Conservation (phyloP, 2,113 vertebrate genomes). For the Oenanthe oenanthe region DNA sequence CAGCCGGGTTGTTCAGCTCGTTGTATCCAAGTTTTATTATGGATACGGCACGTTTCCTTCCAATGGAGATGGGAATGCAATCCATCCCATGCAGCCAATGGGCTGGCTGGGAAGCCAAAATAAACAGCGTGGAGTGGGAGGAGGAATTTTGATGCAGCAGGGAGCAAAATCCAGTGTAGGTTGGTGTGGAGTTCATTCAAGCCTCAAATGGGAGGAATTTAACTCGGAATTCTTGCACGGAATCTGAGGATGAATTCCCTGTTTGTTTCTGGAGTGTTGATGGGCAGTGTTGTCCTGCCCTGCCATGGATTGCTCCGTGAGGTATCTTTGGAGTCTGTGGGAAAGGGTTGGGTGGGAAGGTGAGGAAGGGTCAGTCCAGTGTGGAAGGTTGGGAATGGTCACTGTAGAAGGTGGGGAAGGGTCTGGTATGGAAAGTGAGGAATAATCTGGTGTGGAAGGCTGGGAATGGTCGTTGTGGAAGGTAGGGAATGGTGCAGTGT, state of each 20-base stretch:
- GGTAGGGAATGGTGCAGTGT: too few species aligned
- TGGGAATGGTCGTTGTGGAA: neutral
- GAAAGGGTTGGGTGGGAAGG: neutral
- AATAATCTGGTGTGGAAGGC: neutral
- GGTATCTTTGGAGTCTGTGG: neutral
- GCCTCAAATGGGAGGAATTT: neutral
- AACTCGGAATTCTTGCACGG: rapidly evolving
- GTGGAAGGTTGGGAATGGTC: neutral
- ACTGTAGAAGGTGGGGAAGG: neutral
- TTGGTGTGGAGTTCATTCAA: neutral
- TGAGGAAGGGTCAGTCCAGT: neutral
- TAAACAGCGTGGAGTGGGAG: neutral
- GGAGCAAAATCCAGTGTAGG: neutral
- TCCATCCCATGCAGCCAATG: neutral
- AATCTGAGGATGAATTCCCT: neutral
- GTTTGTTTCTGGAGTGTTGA: neutral
- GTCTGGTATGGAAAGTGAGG: neutral
- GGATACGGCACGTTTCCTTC: neutral
- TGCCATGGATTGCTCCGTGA: rapidly evolving
- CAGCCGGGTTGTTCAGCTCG: neutral
- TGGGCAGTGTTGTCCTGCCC: neutral
- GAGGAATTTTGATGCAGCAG: neutral
- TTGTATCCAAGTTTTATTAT: neutral
- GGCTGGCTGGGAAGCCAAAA: neutral
- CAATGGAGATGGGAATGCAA: rapidly evolving